Evolutionary conservation across 2,113 vertebrate species (phyloP), one percentile per base, ranked within the genome.

Genomic region (Calonectris borealis): DNA sequence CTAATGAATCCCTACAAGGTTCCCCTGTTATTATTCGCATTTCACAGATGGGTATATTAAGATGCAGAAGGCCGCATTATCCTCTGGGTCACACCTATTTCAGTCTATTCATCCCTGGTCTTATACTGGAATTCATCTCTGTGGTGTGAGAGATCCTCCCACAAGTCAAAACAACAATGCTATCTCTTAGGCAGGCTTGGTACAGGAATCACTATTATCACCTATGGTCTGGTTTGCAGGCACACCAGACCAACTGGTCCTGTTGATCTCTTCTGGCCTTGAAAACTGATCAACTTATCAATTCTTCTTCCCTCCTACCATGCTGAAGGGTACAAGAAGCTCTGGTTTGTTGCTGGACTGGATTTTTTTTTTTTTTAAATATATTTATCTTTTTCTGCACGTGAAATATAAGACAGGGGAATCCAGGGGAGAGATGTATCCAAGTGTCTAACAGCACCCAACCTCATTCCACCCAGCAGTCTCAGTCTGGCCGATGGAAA

Each of bases 11-110:
- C 91, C 90, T 92, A 34, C 69, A 75, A 61, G 51, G 83, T 93
- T 83, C 76, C 93, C 94, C 93, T 97, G 68, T 94, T 90, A 97
- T 96, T 97, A 97, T 91, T 96, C 87, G 84, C 75, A 58, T 96
- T 93, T 96, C 86, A 88, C 29, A 97, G 93, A 85, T 65, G 69
- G 55, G 86, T 66, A 94, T 34, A 78, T 82, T 86, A 95, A 91
- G 84, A 91, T 93, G 84, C 84, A 95, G 89, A 82, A 86, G 86
- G 90, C 86, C 21, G 29, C 60, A 90, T 96, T 97, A 95, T 96
- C 93, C 72, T 93, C 82, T 94, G 89, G 95, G 94, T 95, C 82
- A 97, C 94, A 88, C 95, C 96, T 97, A 78, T 76, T 81, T 91
- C 60, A 60, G 36, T 38, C 84, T 88, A 78, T 95, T 97, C 96